Evolutionary conservation across 2,797 vertebrate species (phyloP).

Genomic region (Pseudomugil tenellus): DNA sequence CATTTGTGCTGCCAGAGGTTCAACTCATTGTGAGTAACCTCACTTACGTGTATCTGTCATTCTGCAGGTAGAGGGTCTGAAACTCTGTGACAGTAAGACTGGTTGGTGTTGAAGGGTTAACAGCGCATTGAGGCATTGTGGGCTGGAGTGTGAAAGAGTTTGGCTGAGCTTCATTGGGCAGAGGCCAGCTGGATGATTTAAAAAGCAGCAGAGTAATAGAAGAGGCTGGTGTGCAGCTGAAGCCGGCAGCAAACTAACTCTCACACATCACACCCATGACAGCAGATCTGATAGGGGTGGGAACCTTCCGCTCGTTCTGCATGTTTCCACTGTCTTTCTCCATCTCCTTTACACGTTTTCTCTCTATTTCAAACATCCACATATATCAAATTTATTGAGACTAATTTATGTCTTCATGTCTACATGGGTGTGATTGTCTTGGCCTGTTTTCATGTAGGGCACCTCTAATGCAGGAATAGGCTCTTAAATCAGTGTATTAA

Average conservation of each 20-base stretch:
- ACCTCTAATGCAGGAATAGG: slow-evolving; percentile 39
- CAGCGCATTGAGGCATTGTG: slow-evolving; percentile 22
- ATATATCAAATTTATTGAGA: slow-evolving; percentile 20
- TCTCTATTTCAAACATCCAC: slow-evolving; percentile 6
- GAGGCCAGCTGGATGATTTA: slow-evolving; percentile 61
- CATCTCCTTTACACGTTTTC: not conserved
- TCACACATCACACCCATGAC: slow-evolving; percentile 42
- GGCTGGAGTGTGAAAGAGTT: slow-evolving; percentile 57
- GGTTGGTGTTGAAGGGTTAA: slow-evolving; percentile 47
- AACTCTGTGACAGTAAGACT: not conserved
- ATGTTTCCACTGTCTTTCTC: not conserved
- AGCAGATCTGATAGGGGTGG: slow-evolving; percentile 21
- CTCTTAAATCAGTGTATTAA: slow-evolving; percentile 22
- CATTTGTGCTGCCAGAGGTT: not conserved
- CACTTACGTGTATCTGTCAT: not conserved
- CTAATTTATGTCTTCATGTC: slow-evolving; percentile 3
- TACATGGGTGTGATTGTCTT: slow-evolving; percentile 10
- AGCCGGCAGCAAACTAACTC: slow-evolving; percentile 41
- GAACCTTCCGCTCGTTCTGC: slow-evolving; percentile 2
- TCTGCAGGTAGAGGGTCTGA: slow-evolving; percentile 13
- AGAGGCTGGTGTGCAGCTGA: slow-evolving; percentile 63
- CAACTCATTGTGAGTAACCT: slow-evolving; percentile 16
- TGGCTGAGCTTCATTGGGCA: slow-evolving; percentile 47
- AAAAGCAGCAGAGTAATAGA: slow-evolving; percentile 56
- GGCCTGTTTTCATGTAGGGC: slow-evolving; percentile 41